A percentile compares a stretch with the other conserved stretches of the same genome.
phyloP scores from a whole-genome alignment of 2,888 invertebrate genomes.

The Thyatira batis region DNA sequence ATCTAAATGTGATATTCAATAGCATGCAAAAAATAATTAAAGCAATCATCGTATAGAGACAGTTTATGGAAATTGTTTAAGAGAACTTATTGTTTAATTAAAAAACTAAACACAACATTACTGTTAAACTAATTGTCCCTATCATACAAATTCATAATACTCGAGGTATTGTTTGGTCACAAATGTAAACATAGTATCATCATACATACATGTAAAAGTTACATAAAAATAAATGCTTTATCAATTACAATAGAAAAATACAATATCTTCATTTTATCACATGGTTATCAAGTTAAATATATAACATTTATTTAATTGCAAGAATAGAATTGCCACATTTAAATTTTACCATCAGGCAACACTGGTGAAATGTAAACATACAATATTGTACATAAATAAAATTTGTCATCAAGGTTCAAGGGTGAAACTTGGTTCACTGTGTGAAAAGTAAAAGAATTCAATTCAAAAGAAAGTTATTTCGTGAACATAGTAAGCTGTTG shows the following conservation, averaged over 20 bases:
- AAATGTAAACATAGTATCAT: conserved; percentile 28
- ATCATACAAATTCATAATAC: conserved; percentile 39
- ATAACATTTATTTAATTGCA: conserved; percentile 9
- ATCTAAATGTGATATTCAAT: not conserved
- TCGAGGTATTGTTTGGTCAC: conserved; percentile 43
- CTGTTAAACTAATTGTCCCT: conserved; percentile 5
- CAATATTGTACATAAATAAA: no score
- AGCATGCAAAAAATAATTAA: not conserved
- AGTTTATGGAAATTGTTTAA: not conserved
- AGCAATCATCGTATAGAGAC: not conserved
- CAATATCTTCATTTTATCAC: conserved; percentile 49
- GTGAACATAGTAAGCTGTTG: not conserved
- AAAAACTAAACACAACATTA: not conserved
- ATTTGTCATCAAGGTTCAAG: not conserved
- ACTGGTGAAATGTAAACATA: no score
- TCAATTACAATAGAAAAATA: conserved; percentile 25
- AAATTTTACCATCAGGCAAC: not conserved
- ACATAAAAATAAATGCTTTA: conserved; percentile 33
- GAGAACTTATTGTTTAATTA: not conserved
- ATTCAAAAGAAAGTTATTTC: not conserved
- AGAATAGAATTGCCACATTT: not conserved
- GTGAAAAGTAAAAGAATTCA: not conserved
- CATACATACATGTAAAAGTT: conserved; percentile 15
- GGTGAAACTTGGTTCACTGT: not conserved
- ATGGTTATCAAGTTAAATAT: conserved; percentile 36